These are phyloP conservation scores for Noctua comes DNA, from an alignment of 2,888 invertebrate species.

Conservation along the genomic window DNA sequence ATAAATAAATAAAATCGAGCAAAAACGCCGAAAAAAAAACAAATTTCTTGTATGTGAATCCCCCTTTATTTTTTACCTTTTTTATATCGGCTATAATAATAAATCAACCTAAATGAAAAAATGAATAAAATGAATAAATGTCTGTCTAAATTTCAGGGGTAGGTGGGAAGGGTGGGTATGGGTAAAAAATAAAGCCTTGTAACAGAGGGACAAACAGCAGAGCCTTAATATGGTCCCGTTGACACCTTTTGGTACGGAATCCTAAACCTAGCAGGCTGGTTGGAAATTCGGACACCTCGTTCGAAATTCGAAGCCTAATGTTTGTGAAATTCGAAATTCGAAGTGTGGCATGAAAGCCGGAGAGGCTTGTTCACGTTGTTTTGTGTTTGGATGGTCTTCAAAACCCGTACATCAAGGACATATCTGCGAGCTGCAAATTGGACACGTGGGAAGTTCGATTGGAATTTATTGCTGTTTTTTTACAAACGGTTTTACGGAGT, in stretches of 20 bases:
- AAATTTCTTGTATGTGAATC: background rate
- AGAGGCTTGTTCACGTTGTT: slow-evolving; percentile 36
- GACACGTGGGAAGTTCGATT: slow-evolving; percentile 19
- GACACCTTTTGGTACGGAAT: background rate
- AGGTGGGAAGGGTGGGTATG: no score
- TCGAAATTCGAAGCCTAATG: slow-evolving; percentile 51
- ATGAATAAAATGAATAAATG: no score
- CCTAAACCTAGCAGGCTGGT: slow-evolving; percentile 27
- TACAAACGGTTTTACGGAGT: background rate
- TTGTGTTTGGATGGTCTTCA: slow-evolving; percentile 50
- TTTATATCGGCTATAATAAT: background rate
- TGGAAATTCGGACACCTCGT: slow-evolving; percentile 51
- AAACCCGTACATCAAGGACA: slow-evolving; percentile 34
- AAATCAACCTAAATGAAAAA: no score
- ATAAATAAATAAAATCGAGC: background rate
- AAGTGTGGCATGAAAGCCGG: slow-evolving; percentile 30
- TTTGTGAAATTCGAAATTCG: slow-evolving; percentile 51
- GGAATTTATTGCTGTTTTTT: slow-evolving; percentile 20
- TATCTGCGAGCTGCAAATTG: slow-evolving; percentile 30
- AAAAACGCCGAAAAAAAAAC: background rate
- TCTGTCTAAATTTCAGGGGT: background rate
- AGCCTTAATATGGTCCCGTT: background rate
- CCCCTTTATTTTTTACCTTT: background rate
- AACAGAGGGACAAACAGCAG: background rate
- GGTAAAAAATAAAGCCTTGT: no score